Percentiles rank a stretch among this genome's conserved stretches.
These are phyloP conservation scores for Drosophila sproati DNA, from an alignment of 1,140 invertebrate genomes.

Conservation along the genomic window DNA sequence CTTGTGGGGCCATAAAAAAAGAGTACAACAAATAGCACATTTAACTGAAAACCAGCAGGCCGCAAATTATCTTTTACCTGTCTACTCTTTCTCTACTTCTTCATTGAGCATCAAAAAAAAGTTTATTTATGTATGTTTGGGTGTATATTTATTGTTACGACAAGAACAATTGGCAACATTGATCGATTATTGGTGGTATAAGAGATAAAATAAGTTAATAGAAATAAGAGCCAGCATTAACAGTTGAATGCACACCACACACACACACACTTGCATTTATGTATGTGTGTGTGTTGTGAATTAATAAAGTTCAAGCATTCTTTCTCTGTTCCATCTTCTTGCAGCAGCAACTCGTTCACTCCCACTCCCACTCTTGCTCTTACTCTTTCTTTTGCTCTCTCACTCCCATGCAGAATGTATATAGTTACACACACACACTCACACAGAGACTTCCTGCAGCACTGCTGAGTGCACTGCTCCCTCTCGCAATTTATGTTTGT, in stretches of 20 bases:
- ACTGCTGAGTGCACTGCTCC: conserved; percentile 69
- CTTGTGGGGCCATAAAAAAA: conserved; percentile 56
- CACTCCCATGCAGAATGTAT: background rate
- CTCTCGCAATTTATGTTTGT: conserved; percentile 69
- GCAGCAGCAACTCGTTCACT: conserved; percentile 18
- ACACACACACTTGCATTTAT: conserved; percentile 1
- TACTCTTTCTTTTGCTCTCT: conserved; percentile 30
- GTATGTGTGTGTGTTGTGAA: conserved; percentile 30
- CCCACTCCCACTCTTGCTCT: conserved; percentile 22
- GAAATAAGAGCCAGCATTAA: conserved; percentile 12
- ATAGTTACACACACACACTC: background rate
- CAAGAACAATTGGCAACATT: too few species aligned
- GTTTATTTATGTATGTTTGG: background rate
- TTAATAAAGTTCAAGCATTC: conserved; percentile 33
- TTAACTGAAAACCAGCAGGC: conserved; percentile 35
- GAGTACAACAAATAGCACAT: conserved; percentile 33
- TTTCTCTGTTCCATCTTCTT: background rate
- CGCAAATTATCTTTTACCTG: conserved; percentile 35
- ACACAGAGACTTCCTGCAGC: conserved; percentile 49
- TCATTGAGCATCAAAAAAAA: background rate
- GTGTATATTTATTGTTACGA: too few species aligned
- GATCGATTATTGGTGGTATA: background rate
- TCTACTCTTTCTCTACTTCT: conserved; percentile 20
- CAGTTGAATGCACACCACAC: conserved; percentile 5
- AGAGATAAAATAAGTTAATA: conserved; percentile 2